These are phyloP conservation scores for Reticulitermes lucifugus DNA, from an alignment of 2,888 invertebrate species.

Conservation along the genomic window DNA sequence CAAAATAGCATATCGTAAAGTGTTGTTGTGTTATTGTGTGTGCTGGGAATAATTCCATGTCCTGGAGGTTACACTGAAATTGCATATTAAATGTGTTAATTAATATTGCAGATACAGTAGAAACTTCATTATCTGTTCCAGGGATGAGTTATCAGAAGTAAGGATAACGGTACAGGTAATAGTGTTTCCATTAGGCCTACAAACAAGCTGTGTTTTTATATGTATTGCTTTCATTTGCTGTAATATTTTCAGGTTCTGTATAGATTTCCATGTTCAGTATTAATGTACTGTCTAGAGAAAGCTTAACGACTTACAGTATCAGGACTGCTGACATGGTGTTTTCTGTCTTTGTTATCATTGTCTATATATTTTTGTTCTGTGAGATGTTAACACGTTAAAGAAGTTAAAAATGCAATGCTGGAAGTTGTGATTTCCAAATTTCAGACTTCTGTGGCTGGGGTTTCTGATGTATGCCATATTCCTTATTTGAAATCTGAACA, in stretches of 20 bases:
- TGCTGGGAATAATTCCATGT: not conserved
- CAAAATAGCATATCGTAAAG: constrained; percentile 21
- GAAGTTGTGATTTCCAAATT: too few species aligned
- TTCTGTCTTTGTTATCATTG: too few species aligned
- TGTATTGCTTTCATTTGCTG: not conserved
- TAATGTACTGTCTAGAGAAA: not conserved
- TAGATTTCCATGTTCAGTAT: too few species aligned
- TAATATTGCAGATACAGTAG: not conserved
- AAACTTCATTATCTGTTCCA: constrained; percentile 31
- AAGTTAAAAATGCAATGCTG: too few species aligned
- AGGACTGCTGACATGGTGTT: too few species aligned
- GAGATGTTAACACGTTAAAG: too few species aligned
- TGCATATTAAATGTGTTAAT: not conserved
- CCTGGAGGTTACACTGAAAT: not conserved
- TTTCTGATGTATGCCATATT: too few species aligned
- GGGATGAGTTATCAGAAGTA: not conserved
- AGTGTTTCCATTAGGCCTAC: constrained; percentile 22
- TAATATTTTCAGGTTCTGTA: too few species aligned
- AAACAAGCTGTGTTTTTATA: not conserved
- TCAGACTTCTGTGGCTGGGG: too few species aligned
- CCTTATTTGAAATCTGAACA: too few species aligned
- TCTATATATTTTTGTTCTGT: too few species aligned
- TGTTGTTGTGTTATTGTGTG: constrained; percentile 18
- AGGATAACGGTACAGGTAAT: not conserved
- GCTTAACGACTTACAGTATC: too few species aligned